Conservation (phyloP, 2,797 vertebrate genomes). For the Denticeps clupeoides region DNA sequence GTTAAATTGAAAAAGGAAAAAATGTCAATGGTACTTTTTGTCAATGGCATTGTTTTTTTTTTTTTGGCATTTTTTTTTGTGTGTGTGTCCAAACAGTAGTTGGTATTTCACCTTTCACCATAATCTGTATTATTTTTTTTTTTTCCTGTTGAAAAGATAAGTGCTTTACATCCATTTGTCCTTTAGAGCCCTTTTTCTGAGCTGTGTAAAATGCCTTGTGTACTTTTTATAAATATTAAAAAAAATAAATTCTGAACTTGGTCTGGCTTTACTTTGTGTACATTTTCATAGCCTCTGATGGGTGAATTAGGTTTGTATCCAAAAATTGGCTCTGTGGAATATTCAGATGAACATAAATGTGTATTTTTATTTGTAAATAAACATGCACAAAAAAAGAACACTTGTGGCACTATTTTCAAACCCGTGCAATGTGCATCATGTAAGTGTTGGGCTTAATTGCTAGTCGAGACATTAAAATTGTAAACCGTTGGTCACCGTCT, state of each 20-base stretch:
- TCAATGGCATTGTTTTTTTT: slow-evolving; percentile 52
- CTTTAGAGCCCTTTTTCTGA: slow-evolving; percentile 44
- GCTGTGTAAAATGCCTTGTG: slow-evolving; percentile 69
- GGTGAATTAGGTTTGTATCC: too few relatives aligned
- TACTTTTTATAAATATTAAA: slow-evolving; percentile 36
- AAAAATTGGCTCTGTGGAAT: too few relatives aligned
- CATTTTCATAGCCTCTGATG: slow-evolving; percentile 35
- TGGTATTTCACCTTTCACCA: slow-evolving; percentile 48
- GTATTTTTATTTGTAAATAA: too few relatives aligned
- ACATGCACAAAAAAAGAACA: too few relatives aligned
- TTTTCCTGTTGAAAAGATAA: slow-evolving; percentile 57
- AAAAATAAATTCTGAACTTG: too few relatives aligned
- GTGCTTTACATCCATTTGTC: slow-evolving; percentile 59
- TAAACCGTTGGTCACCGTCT: too few relatives aligned
- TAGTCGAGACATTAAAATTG: too few relatives aligned
- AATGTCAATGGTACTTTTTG: slow-evolving; percentile 49
- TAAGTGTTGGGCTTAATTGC: too few relatives aligned
- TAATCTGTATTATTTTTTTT: slow-evolving; percentile 61
- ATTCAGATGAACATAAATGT: too few relatives aligned
- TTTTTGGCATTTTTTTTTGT: slow-evolving; percentile 56
- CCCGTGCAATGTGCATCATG: too few relatives aligned
- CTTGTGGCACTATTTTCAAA: too few relatives aligned
- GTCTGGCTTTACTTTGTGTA: slow-evolving; percentile 17
- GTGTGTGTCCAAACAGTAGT: slow-evolving; percentile 54
- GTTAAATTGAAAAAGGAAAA: slow-evolving; percentile 49